Evolutionary conservation across 1,140 invertebrate species (phyloP).

Genomic region (Penaeus chinensis): DNA sequence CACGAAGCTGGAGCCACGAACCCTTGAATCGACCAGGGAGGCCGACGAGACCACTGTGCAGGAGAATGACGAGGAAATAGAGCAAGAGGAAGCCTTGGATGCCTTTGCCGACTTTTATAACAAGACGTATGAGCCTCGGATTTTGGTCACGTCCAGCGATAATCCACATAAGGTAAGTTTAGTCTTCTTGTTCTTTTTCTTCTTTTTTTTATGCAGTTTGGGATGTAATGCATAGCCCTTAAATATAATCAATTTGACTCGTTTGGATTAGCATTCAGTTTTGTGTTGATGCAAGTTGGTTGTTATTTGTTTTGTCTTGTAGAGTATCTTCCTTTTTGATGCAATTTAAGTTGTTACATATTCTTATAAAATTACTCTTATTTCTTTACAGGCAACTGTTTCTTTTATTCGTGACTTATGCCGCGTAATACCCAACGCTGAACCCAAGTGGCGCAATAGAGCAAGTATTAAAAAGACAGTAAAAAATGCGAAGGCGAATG

Average conservation of each 20-base stretch:
- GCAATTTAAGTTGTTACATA: too few relatives aligned
- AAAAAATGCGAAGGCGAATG: constrained; percentile 79
- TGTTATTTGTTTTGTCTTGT: too few relatives aligned
- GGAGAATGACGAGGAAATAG: constrained; percentile 76
- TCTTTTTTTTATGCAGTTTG: too few relatives aligned
- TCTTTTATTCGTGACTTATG: constrained; percentile 89
- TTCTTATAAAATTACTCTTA: too few relatives aligned
- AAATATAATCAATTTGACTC: too few relatives aligned
- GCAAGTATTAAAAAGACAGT: constrained; percentile 95
- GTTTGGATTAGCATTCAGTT: too few relatives aligned
- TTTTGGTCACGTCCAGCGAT: constrained; percentile 93
- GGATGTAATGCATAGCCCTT: too few relatives aligned
- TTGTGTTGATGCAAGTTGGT: too few relatives aligned
- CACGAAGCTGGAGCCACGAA: constrained; percentile 83
- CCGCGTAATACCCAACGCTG: constrained; percentile 91
- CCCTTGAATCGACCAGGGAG: constrained; percentile 91
- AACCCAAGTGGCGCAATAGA: constrained; percentile 81
- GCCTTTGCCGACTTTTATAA: constrained; percentile 90
- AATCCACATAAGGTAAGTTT: constrained; percentile 81
- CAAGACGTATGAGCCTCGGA: constrained; percentile 88
- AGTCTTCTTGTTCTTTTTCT: not conserved
- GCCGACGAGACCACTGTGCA: constrained; percentile 91
- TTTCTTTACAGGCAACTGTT: too few relatives aligned
- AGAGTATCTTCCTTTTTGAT: too few relatives aligned
- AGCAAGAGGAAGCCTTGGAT: constrained; percentile 83